Percentiles rank a stretch among this genome's conserved stretches.
phyloP scores from a whole-genome alignment of 2,888 invertebrate species.

The Campoplex capitator region DNA sequence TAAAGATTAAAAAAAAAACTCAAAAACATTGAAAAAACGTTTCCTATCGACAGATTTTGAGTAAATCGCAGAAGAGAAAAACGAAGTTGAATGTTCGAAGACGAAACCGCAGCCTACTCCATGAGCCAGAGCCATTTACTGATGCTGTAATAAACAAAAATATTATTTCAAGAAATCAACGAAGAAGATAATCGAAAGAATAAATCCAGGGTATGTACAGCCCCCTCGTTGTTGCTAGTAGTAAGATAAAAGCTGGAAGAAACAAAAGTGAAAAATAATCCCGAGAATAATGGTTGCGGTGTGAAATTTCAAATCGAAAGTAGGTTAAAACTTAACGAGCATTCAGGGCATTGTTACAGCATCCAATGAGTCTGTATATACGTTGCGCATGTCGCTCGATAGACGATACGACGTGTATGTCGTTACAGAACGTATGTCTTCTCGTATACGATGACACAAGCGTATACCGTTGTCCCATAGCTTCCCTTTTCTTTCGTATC shows the following conservation, averaged over 20 bases:
- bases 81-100: too few relatives aligned
- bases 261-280: background rate
- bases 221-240: too few relatives aligned
- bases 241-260: background rate
- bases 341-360: conserved; percentile 34
- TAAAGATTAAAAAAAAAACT: too few relatives aligned
- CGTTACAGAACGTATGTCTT: background rate
- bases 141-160: too few relatives aligned
- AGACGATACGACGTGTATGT: conserved; percentile 4
- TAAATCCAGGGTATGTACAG: too few relatives aligned
- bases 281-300: background rate
- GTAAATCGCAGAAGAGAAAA: too few relatives aligned
- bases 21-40: too few relatives aligned
- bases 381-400: background rate
- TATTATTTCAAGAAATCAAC: too few relatives aligned
- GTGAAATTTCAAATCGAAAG: background rate
- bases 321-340: conserved; percentile 23
- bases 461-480: conserved; percentile 28
- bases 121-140: too few relatives aligned
- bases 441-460: conserved; percentile 16
- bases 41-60: too few relatives aligned
- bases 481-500: conserved; percentile 3
- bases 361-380: conserved; percentile 16
- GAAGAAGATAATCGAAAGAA: too few relatives aligned
- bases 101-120: too few relatives aligned